Base-by-base conservation (phyloP, 1,140 invertebrate species). In the Charaxes varanes region DNA sequence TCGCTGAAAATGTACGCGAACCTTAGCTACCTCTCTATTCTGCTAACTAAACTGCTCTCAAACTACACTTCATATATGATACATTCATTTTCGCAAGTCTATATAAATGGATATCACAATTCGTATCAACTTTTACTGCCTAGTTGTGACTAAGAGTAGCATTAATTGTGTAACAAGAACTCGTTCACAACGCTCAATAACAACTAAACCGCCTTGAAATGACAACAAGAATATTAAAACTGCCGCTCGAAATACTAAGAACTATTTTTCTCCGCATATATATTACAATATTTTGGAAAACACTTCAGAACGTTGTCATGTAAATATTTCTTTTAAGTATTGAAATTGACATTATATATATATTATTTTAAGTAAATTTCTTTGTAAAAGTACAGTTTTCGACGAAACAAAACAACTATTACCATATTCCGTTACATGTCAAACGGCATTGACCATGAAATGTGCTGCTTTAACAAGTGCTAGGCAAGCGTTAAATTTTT, bases 1-100 rank as follows among this genome's bases (percentile, higher is more conserved):
- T 96, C 94, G 88, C 95, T 95, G 79, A 83, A 83, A 83, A 79
- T 66, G 67, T 64, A 81, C 66, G 63, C 65, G 62, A 51, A 74
- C 61, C 78, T 82, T 82, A 82, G n/a, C 76, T 72, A 53, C 63
- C 71, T 71, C 66, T 64, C 62, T 49, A 51, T 48, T 69, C 72
- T 61, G 65, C 60, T 38, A 13, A 30, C 58, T 62, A 62, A 27
- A 43, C 49, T 38, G 44, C 55, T 65, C 59, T 63, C n/a, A 63
- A 44, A 48, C 42, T 63, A 65, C 35, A 24, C 44, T 41, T 60
- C 55, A 32, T 42, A 32, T 27, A 34, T 45, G 27, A 45, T 45
- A 32, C 32, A 51, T 16, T 44, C 36, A 36, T 38, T 52, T 46
- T 32, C 31, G 36, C 24, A 45, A 50, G 57, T 32, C 53, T 41